Evolutionary conservation across 2,888 invertebrate genomes (phyloP), one percentile per base, ranked within the genome.

Genomic region (Bellardia pandia): DNA sequence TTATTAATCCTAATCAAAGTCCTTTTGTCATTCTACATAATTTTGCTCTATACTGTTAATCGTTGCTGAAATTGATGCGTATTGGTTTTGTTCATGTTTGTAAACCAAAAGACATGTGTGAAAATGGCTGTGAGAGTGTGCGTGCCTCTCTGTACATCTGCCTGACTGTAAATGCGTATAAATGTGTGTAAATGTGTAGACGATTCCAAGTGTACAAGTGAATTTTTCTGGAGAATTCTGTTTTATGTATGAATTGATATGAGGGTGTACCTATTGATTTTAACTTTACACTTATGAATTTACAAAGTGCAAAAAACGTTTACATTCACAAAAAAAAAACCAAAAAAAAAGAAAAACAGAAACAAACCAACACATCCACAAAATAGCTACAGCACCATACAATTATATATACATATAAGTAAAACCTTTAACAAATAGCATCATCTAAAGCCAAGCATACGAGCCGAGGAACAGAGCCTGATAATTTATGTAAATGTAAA

Each of bases 401-500:
- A 2, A 48, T n/a, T n/a, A n/a, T 2, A 30, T 53, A 11, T 8
- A 8, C 8, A 45, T 7, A 40, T 13, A 78, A 64, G 16, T 16
- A 66, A 62, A 2, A 48, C 13, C 45, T 45, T 13, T 33, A 62
- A 16, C 37, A 42, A 66, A 5, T 42, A 58, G 14, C 48, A 42
- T 13, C 56, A 58, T 5, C 56, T 23, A 48, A 68, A 68, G 48
- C 33, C 45, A 9, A 51, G 48, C 16, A 53, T 33, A 5, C 37
- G 30, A 62, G 6, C 3, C 40, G n/a, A 40, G 14, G 37, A 13
- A 8, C 14, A 62, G 2, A 75, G 62, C 51, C 45, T 68, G 74
- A 86, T 84, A 86, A 86, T 86, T 86, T 86, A 86, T 86, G 79
- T 83, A 82, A 86, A 72, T 86, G 60, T 75, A 81, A 81, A 77